Conservation (phyloP, 2,113 vertebrate species). For the Etheostoma cragini region DNA sequence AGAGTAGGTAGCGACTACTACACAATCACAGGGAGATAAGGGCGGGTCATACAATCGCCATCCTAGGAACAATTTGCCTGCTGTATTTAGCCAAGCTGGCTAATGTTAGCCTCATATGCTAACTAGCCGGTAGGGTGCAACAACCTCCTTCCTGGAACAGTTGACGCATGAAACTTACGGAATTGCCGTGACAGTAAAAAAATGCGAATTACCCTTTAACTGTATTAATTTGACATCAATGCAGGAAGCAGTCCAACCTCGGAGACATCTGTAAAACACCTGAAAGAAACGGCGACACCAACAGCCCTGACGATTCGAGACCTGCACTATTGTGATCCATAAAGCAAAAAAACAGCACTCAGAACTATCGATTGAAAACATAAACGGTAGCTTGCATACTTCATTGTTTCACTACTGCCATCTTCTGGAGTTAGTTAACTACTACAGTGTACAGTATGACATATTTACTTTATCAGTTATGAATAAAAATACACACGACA, state of each 20-base stretch:
- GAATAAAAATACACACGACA: too few relatives aligned
- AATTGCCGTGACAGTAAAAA: background rate
- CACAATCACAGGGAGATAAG: too few relatives aligned
- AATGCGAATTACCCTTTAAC: constrained; percentile 46
- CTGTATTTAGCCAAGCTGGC: constrained; percentile 22
- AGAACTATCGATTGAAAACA: constrained; percentile 30
- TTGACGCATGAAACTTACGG: background rate
- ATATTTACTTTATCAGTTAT: too few relatives aligned
- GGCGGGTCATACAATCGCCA: too few relatives aligned
- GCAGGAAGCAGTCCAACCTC: background rate
- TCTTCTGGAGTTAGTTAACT: too few relatives aligned
- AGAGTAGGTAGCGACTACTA: too few relatives aligned
- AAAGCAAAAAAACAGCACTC: constrained; percentile 8
- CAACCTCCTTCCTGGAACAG: background rate
- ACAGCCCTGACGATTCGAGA: constrained; percentile 53
- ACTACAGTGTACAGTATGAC: too few relatives aligned
- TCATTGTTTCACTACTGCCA: too few relatives aligned
- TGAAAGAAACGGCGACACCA: constrained; percentile 5
- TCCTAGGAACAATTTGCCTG: too few relatives aligned
- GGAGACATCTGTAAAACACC: constrained; percentile 19
- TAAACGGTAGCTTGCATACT: too few relatives aligned
- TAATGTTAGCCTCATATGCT: constrained; percentile 46
- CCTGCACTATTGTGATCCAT: constrained; percentile 12
- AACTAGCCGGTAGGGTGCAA: constrained; percentile 21
- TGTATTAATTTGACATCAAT: constrained; percentile 46